These are phyloP conservation scores for Scaptodrosophila lebanonensis DNA, from an alignment of 1,140 invertebrate genomes.

Conservation along the genomic window DNA sequence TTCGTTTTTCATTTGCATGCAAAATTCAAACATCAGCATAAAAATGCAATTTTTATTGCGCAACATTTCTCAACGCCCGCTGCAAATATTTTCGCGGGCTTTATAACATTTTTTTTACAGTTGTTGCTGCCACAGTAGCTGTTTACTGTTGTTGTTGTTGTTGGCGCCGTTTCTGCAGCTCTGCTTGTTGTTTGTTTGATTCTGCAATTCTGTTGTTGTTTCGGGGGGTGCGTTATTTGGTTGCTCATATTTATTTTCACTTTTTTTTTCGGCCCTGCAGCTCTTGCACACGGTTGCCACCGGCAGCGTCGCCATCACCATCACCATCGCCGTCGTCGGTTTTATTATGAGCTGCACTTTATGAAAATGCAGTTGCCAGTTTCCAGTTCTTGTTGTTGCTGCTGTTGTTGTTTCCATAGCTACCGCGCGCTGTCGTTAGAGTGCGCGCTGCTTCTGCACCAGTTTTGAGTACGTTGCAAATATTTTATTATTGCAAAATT, in stretches of 20 bases:
- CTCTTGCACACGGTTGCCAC: constrained; percentile 22
- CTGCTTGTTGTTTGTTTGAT: constrained; percentile 54
- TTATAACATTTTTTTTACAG: constrained; percentile 55
- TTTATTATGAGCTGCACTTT: constrained; percentile 72
- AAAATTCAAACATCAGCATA: constrained; percentile 75
- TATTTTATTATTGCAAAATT: constrained; percentile 76
- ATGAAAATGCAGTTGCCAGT: constrained; percentile 68
- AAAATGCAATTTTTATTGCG: constrained; percentile 75
- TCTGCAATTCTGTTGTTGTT: constrained; percentile 28
- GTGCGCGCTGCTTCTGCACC: constrained; percentile 14
- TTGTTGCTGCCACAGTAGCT: constrained; percentile 15
- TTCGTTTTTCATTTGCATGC: constrained; percentile 73
- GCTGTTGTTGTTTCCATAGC: constrained; percentile 7
- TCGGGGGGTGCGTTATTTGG: constrained; percentile 19
- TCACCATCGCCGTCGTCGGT: constrained; percentile 2
- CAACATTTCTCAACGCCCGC: constrained; percentile 73
- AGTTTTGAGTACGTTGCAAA: constrained; percentile 70
- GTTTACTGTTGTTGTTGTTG: constrained; percentile 31
- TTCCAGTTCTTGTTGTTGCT: constrained; percentile 5
- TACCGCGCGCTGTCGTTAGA: no score
- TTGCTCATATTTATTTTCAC: constrained; percentile 62
- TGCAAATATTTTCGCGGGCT: constrained; percentile 74
- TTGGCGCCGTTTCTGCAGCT: background rate
- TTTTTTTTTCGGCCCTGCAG: constrained; percentile 43
- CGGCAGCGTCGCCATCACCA: background rate